Evolutionary conservation across 2,888 invertebrate species (phyloP).

Genomic region (Patella pellucida): DNA sequence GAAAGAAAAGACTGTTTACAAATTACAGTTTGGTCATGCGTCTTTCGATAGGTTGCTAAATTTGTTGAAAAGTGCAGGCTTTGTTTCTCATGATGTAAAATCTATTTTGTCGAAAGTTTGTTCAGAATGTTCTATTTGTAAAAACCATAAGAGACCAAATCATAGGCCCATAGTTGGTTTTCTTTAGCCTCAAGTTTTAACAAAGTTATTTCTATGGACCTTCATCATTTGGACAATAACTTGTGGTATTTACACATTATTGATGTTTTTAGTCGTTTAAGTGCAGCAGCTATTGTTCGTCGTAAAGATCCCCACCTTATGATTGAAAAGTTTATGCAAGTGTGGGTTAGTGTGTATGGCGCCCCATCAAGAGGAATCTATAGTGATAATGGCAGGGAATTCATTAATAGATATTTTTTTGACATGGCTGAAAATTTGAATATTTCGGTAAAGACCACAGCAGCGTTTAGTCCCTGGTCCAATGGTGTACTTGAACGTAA

Average conservation of each 20-base stretch:
- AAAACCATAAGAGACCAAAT: conserved; percentile 1
- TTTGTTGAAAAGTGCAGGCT: conserved; percentile 34
- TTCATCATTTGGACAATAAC: conserved; percentile 17
- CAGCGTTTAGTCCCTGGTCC: conserved; percentile 29
- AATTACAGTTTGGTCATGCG: conserved; percentile 45
- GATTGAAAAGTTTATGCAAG: neutral
- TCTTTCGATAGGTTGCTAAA: conserved; percentile 29
- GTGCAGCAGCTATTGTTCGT: conserved; percentile 18
- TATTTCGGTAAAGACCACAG: conserved; percentile 21
- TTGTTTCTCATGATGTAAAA: conserved; percentile 22
- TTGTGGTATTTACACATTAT: conserved; percentile 22
- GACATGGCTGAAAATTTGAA: conserved; percentile 23
- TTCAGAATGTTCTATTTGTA: conserved; percentile 26
- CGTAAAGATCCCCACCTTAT: neutral
- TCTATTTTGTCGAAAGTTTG: conserved; percentile 22
- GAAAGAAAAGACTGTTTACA: conserved; percentile 24
- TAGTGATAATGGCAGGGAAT: conserved; percentile 21
- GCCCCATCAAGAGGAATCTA: conserved; percentile 1
- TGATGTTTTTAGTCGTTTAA: conserved; percentile 9
- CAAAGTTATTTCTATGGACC: neutral
- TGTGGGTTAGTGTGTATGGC: neutral
- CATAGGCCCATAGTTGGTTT: conserved; percentile 14
- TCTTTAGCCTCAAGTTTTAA: neutral
- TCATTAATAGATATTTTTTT: conserved; percentile 15
- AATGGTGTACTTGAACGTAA: conserved; percentile 21